Evolutionary conservation across 2,113 vertebrate genomes (phyloP), one percentile per base, ranked within the genome.

Genomic region (Sinocyclocheilus rhinocerous): DNA sequence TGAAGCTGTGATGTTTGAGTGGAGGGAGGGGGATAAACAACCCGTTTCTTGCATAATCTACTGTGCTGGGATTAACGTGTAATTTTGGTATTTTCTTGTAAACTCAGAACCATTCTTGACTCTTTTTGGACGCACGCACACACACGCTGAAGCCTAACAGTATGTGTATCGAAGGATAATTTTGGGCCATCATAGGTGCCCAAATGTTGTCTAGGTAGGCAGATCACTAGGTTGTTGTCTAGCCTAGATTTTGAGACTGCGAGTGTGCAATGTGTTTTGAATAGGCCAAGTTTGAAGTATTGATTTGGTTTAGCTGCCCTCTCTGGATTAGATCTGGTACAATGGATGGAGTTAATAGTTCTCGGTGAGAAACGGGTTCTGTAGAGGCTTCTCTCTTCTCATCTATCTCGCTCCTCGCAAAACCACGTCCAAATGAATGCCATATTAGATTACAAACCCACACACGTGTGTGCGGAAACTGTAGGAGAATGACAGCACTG

Each of bases 41-140:
- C 92, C 93, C 85, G 86, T 50, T 84, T 92, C 90, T 95, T 94
- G 94, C 94, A 92, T 95, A 94, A 95, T 94, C 90, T 89, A 91
- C 87, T 90, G 88, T 90, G 83, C 87, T 91, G 89, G 91, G 93
- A 95, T 94, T 93, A 93, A 90, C 83, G 85, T 91, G 90, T 89
- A 87, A 79, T 80, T 90, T 84, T 83, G 55, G 33, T 69, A 39
- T 55, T 65, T 70, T 33, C 24, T 50, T 70, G 50, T 22, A n/a
- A 82, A 55, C 42, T 24, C 26, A n/a, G 12, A 22, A 82, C 13
- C 13, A 9, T 72, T 76, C 70, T 45, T 24, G 67, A 70, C 29
- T 61, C 20, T 24, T 39, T 79, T 79, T 79, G 55, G 22, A 26
- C 18, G 11, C 73, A n/a, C 72, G 5, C 2, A 22, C 72, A 2